A percentile compares a stretch with the other conserved stretches of the same genome.
phyloP scores from a whole-genome alignment of 2,888 invertebrate species.

The Rhagium mordax region DNA sequence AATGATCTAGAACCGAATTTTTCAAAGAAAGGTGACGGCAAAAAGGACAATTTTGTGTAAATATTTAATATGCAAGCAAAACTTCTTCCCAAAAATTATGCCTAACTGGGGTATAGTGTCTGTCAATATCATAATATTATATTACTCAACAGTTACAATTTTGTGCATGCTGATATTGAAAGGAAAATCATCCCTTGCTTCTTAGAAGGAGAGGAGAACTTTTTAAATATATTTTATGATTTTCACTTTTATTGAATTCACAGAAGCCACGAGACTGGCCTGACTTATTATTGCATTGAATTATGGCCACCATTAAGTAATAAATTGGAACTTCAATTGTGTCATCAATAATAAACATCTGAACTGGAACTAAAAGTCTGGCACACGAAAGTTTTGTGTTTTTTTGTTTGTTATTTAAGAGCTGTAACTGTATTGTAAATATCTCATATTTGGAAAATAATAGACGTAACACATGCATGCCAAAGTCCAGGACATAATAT shows the following conservation, averaged over 20 bases:
- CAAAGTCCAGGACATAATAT: no score
- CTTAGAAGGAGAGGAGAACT: slow-evolving; percentile 27
- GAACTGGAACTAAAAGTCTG: neutral
- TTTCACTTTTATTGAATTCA: slow-evolving; percentile 45
- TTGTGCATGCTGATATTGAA: neutral
- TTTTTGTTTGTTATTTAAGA: no score
- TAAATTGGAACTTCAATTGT: slow-evolving; percentile 44
- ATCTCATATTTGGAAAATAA: no score
- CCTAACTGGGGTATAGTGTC: neutral
- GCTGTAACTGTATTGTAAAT: no score
- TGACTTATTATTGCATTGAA: slow-evolving; percentile 39
- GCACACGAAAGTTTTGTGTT: no score
- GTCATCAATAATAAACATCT: slow-evolving; percentile 28
- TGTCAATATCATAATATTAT: neutral
- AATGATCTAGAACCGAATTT: no score
- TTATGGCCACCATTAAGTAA: slow-evolving; percentile 44
- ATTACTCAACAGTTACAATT: neutral
- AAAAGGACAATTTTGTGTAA: no score
- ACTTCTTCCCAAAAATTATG: neutral
- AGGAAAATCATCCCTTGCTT: neutral
- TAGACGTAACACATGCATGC: no score
- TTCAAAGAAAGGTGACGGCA: no score
- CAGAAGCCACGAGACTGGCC: slow-evolving; percentile 54
- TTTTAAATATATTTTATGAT: slow-evolving; percentile 31
- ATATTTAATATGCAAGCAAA: no score